Percentiles rank a stretch among this genome's conserved stretches.
phyloP scores from a whole-genome alignment of 2,113 vertebrate species.

The Clarias magur region DNA sequence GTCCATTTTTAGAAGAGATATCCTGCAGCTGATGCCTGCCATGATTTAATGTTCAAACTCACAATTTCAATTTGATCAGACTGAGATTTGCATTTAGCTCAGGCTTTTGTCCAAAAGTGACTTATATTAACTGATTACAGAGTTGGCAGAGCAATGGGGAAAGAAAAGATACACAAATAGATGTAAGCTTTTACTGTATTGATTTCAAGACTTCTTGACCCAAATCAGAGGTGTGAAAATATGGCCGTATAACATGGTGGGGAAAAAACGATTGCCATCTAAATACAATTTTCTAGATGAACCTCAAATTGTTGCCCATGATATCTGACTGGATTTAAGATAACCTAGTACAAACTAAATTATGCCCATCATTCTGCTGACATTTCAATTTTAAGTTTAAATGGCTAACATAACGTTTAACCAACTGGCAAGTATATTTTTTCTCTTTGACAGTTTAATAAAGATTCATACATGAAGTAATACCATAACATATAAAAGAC shows the following conservation, averaged over 20 bases:
- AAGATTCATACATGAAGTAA: neutral
- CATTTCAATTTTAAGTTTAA: neutral
- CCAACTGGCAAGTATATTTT: neutral
- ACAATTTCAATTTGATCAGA: neutral
- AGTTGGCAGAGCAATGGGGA: neutral
- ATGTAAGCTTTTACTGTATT: neutral
- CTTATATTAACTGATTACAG: neutral
- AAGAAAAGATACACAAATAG: neutral
- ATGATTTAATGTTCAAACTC: constrained; percentile 16
- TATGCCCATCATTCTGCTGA: neutral
- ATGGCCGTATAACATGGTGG: neutral
- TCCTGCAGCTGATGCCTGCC: constrained; percentile 25
- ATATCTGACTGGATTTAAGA: neutral
- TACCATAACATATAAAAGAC: neutral
- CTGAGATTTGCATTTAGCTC: neutral
- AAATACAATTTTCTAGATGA: neutral
- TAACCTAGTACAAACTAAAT: neutral
- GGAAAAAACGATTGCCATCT: neutral
- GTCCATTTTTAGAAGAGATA: constrained; percentile 33
- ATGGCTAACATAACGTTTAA: neutral
- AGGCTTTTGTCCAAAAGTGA: neutral
- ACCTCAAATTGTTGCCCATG: neutral
- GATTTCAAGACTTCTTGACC: neutral
- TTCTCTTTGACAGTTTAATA: neutral
- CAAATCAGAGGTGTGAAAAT: neutral